phyloP scores from a whole-genome alignment of 2,113 vertebrate species.

The Microcebus griseorufus region DNA sequence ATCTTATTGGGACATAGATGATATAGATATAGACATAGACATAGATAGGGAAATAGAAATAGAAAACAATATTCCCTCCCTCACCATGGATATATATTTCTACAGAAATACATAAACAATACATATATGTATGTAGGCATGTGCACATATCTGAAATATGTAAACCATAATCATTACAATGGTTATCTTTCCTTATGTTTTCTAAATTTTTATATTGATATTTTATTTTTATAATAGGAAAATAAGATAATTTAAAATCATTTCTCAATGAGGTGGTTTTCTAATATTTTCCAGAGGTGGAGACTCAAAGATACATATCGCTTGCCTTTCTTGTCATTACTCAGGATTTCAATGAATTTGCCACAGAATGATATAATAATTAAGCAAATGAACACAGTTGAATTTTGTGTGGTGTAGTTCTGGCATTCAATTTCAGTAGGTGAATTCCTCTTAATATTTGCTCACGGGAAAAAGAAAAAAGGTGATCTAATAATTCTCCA shows the following conservation, averaged over 20 bases:
- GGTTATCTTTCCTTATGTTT: background rate
- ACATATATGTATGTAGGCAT: background rate
- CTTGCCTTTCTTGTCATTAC: background rate
- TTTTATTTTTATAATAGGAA: background rate
- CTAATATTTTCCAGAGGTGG: background rate
- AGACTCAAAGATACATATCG: background rate
- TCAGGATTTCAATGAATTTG: background rate
- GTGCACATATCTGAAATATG: background rate
- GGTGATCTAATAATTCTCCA: background rate
- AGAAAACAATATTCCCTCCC: background rate
- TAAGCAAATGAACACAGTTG: constrained; percentile 20
- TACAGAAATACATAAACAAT: background rate
- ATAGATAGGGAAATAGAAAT: background rate
- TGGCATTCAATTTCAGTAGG: constrained; percentile 30
- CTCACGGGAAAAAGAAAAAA: constrained; percentile 13
- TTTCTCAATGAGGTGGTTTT: background rate
- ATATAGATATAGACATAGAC: background rate
- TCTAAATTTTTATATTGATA: background rate
- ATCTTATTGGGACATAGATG: background rate
- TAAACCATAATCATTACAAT: background rate
- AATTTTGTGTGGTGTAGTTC: constrained; percentile 14
- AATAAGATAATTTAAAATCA: background rate
- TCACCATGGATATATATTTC: background rate
- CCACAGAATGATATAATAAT: background rate
- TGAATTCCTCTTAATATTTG: constrained; percentile 42